Conservation (phyloP, 1,140 invertebrate species). For the Agrypnia vestita region DNA sequence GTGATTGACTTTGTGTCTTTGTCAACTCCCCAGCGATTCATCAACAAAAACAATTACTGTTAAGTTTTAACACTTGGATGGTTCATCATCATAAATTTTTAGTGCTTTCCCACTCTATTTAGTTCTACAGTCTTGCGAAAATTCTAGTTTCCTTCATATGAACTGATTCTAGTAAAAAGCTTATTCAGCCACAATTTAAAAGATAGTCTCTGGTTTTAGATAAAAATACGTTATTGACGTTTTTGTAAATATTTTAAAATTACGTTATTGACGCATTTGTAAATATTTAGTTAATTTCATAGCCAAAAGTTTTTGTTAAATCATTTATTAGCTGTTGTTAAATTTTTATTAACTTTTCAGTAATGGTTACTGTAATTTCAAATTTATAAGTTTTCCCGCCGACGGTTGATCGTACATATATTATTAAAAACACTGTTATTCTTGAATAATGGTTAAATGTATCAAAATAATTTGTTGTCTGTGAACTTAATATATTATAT, state of each 20-base stretch:
- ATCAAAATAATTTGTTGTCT: too few relatives aligned
- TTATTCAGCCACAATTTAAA: conserved; percentile 2
- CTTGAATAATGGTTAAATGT: too few relatives aligned
- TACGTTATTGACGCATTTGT: conserved; percentile 2
- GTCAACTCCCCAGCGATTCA: too few relatives aligned
- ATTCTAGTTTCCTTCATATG: neutral
- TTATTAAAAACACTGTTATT: too few relatives aligned
- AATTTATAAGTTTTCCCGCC: neutral
- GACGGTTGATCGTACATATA: neutral
- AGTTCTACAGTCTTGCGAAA: too few relatives aligned
- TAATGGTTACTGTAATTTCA: too few relatives aligned
- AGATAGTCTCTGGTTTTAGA: neutral
- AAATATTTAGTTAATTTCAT: conserved; percentile 13
- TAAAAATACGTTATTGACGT: conserved; percentile 20
- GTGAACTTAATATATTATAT: too few relatives aligned
- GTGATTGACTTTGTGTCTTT: too few relatives aligned
- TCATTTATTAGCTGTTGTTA: neutral
- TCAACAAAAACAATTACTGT: too few relatives aligned
- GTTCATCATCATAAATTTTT: too few relatives aligned
- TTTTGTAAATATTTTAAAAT: conserved; percentile 5
- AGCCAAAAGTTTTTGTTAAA: conserved; percentile 10
- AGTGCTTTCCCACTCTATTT: too few relatives aligned
- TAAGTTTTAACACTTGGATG: too few relatives aligned
- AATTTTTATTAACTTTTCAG: neutral
- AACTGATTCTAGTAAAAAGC: conserved; percentile 7